A percentile compares a stretch with the other conserved stretches of the same genome.
Evolutionary conservation across 2,888 invertebrate genomes (phyloP).

Genomic region (Zygogramma bicolorata): DNA sequence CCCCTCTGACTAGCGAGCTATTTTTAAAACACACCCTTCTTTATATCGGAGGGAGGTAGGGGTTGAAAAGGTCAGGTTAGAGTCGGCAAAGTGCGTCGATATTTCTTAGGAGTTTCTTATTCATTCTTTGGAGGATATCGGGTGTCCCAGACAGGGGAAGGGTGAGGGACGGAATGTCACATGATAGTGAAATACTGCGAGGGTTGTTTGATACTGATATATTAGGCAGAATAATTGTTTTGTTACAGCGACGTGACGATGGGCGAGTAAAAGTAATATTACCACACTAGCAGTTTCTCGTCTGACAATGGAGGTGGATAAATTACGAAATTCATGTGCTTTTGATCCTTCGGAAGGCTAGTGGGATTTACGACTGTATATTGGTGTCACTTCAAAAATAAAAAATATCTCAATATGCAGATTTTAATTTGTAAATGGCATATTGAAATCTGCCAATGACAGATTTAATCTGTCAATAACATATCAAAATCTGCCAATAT

Average conservation of each 20-base stretch:
- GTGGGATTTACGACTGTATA: no score
- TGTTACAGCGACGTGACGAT: neutral
- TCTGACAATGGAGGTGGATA: neutral
- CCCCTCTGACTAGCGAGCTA: conserved; percentile 44
- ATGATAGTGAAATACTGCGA: conserved; percentile 23
- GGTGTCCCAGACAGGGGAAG: neutral
- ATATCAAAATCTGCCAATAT: no score
- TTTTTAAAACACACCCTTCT: conserved; percentile 57
- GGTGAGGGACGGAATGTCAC: conserved; percentile 3
- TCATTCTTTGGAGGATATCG: conserved; percentile 17
- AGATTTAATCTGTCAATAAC: no score
- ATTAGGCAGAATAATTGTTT: conserved; percentile 24
- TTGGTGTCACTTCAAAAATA: no score
- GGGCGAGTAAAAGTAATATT: neutral
- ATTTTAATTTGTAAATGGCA: no score
- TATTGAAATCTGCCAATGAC: no score
- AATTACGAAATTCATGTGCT: no score
- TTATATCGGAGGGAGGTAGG: conserved; percentile 39
- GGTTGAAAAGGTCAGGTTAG: conserved; percentile 27
- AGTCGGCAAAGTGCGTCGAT: conserved; percentile 20
- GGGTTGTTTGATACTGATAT: conserved; percentile 20
- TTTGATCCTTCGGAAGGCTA: no score
- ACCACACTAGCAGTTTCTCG: neutral
- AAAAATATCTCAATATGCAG: no score
- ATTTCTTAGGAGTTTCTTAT: conserved; percentile 33